Conservation (phyloP, 2,113 vertebrate genomes). For the Microcebus griseorufus region DNA sequence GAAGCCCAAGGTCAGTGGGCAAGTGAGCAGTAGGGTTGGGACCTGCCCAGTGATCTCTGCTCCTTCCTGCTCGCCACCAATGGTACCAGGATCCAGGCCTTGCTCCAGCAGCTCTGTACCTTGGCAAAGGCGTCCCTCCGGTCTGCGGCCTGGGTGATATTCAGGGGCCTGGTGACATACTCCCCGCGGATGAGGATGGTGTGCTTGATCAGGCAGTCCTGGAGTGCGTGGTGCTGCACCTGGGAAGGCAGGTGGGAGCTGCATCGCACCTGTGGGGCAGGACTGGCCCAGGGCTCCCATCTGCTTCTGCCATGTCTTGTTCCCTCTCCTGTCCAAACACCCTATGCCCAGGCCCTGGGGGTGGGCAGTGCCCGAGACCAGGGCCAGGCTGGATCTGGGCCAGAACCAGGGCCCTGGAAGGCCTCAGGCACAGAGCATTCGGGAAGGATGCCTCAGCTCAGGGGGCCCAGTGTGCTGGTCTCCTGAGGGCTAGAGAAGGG, state of each 20-base stretch:
- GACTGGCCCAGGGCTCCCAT: neutral
- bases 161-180: constrained; percentile 90
- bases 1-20: neutral
- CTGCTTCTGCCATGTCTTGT: neutral
- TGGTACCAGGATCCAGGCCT: neutral
- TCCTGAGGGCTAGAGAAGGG: neutral
- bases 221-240: constrained; percentile 90
- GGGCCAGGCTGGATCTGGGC: neutral
- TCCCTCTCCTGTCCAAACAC: neutral
- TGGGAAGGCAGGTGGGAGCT: constrained; percentile 62
- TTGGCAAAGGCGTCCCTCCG: constrained; percentile 96
- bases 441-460: neutral
- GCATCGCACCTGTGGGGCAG: neutral
- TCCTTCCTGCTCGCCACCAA: neutral
- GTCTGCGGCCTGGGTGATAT: constrained; percentile 88
- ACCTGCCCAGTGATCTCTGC: neutral
- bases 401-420: neutral
- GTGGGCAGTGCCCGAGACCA: neutral
- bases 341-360: neutral
- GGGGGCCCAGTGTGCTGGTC: neutral
- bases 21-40: neutral
- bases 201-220: constrained; percentile 89
- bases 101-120: constrained; percentile 80
- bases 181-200: constrained; percentile 93
- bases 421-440: neutral